Conservation (phyloP, 2,797 vertebrate species). For the Dicrostonyx torquatus region DNA sequence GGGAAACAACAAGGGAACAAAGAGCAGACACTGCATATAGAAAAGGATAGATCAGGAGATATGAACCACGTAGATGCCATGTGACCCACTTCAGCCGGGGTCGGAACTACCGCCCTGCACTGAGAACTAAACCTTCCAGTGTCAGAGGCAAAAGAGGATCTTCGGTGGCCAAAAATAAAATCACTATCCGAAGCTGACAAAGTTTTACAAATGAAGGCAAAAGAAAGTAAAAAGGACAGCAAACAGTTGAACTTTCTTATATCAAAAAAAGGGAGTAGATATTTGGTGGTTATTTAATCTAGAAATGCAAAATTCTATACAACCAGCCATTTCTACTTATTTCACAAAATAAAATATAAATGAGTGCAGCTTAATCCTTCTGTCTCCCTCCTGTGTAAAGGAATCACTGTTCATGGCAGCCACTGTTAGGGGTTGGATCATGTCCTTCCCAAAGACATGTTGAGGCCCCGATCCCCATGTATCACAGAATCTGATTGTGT, state of each 20-base stretch:
- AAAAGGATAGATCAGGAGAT: neutral
- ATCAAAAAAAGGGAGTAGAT: neutral
- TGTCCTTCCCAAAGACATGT: neutral
- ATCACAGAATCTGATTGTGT: neutral
- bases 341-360: neutral
- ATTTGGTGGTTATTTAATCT: neutral
- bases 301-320: neutral
- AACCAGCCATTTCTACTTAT: neutral
- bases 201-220: neutral
- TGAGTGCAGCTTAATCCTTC: neutral
- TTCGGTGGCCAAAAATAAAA: neutral
- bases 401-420: neutral
- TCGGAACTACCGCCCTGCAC: neutral
- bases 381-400: neutral
- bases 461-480: neutral
- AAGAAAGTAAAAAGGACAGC: neutral
- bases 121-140: neutral
- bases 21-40: neutral
- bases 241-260: neutral
- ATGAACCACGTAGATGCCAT: neutral
- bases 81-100: neutral
- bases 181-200: neutral
- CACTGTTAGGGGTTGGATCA: neutral
- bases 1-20: neutral
- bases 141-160: neutral